These are phyloP conservation scores for Cheilosia urbana DNA, from an alignment of 2,888 invertebrate genomes.

Conservation along the genomic window DNA sequence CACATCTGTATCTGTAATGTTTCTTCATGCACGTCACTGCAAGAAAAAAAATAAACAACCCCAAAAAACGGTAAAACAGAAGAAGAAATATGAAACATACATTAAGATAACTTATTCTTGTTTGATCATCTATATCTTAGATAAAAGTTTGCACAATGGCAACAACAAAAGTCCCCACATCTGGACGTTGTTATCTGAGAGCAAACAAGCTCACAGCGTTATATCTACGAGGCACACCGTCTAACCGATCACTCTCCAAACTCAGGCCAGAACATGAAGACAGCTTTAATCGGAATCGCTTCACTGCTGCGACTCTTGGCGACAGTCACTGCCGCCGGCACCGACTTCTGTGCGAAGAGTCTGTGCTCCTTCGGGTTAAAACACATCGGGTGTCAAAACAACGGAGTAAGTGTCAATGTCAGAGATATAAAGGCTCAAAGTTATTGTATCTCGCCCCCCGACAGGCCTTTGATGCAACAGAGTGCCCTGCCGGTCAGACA, in stretches of 20 bases:
- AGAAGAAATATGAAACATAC: no score
- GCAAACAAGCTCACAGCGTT: no score
- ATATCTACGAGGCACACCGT: neutral
- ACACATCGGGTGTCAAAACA: slow-evolving; percentile 46
- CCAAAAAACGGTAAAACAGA: no score
- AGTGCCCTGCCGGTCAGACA: slow-evolving; percentile 21
- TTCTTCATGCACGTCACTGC: no score
- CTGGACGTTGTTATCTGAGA: no score
- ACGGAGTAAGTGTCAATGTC: slow-evolving; percentile 31
- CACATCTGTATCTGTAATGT: no score
- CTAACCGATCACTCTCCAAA: neutral
- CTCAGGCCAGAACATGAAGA: slow-evolving; percentile 10
- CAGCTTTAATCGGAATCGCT: neutral
- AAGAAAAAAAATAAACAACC: no score
- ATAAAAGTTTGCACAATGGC: no score
- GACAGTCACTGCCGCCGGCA: neutral
- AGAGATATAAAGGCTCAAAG: neutral
- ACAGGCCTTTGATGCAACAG: neutral
- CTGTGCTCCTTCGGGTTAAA: slow-evolving; percentile 12
- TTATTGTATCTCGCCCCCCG: neutral
- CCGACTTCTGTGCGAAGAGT: slow-evolving; percentile 25
- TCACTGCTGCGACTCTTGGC: neutral
- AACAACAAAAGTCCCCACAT: no score
- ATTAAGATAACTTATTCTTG: no score
- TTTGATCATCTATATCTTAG: no score